These are phyloP conservation scores for Manis javanica DNA, from an alignment of 2,797 vertebrate species.

Conservation along the genomic window DNA sequence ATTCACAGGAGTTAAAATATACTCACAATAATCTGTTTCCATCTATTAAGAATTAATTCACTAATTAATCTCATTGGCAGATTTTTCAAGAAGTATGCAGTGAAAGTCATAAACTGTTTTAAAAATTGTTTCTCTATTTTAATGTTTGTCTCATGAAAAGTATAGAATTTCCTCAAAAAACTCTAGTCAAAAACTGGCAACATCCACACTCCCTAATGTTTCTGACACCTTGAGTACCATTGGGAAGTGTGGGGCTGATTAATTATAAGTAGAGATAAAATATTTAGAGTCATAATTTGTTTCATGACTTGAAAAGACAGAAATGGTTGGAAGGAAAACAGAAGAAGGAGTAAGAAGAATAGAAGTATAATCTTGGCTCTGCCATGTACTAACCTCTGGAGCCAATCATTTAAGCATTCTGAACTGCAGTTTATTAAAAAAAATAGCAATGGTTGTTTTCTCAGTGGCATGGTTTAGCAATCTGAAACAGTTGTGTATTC, in stretches of 20 bases:
- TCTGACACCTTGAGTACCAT: neutral
- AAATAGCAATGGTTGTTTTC: neutral
- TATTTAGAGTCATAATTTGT: conserved; percentile 28
- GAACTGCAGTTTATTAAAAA: neutral
- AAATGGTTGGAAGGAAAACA: neutral
- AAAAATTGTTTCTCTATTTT: neutral
- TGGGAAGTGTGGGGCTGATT: neutral
- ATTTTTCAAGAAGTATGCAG: neutral
- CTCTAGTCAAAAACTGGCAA: neutral
- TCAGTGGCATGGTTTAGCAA: neutral
- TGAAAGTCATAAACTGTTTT: neutral
- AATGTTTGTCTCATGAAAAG: neutral
- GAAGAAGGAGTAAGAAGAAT: neutral
- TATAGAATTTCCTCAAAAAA: neutral
- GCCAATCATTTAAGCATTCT: neutral
- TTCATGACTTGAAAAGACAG: neutral
- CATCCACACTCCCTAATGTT: neutral
- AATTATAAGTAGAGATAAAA: conserved; percentile 21
- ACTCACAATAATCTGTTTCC: neutral
- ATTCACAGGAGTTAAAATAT: neutral
- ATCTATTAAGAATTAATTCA: neutral
- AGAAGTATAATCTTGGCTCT: neutral
- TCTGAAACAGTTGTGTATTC: neutral
- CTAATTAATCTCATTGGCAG: neutral
- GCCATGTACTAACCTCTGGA: neutral